These are phyloP conservation scores for Myotis yumanensis DNA, from an alignment of 2,113 vertebrate species.

Conservation along the genomic window DNA sequence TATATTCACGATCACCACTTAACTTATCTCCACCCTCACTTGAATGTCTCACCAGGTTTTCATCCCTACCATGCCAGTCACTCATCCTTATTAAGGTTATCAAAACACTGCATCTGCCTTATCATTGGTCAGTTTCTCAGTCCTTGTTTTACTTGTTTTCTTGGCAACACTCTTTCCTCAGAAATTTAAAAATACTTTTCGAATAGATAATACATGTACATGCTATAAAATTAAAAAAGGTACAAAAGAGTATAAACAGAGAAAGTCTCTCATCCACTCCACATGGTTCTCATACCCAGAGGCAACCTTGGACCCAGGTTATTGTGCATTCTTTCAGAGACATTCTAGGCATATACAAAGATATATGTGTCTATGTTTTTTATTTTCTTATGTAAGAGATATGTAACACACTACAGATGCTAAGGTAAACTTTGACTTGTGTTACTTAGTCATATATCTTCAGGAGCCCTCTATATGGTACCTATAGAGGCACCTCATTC, in stretches of 20 bases:
- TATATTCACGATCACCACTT: not conserved
- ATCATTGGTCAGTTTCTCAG: not conserved
- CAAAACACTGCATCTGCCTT: not conserved
- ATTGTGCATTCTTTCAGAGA: not conserved
- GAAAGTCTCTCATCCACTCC: not conserved
- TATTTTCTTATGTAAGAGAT: not conserved
- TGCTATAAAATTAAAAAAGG: not conserved
- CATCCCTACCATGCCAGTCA: not conserved
- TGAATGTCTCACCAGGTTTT: not conserved
- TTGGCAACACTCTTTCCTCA: not conserved
- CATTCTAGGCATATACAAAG: not conserved
- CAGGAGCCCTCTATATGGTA: not conserved
- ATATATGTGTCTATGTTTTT: not conserved
- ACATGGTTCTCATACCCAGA: not conserved
- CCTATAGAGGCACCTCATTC: not conserved
- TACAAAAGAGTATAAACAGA: not conserved
- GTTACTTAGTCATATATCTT: not conserved
- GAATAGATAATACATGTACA: not conserved
- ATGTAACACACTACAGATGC: not conserved
- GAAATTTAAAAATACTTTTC: not conserved
- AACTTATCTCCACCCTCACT: not conserved
- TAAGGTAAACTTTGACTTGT: constrained; percentile 36
- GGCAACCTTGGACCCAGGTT: not conserved
- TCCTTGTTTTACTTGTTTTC: not conserved
- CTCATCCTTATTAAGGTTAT: not conserved